Percentiles rank a stretch among this genome's conserved stretches.
Evolutionary conservation across 2,888 invertebrate species (phyloP).

Genomic region (Desoria tigrina): DNA sequence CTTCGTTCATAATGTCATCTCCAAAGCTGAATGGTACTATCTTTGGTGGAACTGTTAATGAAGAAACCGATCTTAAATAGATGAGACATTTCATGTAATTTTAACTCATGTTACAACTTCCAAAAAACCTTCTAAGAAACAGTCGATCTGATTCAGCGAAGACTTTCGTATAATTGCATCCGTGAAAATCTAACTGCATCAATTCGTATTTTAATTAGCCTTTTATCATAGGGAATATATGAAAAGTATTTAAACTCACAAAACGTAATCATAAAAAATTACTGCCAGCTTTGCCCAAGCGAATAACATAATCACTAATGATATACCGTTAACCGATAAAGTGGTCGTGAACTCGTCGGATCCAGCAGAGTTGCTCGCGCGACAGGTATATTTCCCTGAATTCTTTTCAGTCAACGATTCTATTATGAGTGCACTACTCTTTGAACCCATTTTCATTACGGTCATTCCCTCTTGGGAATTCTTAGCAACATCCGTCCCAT

Average conservation of each 20-base stretch:
- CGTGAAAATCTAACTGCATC: too few relatives aligned
- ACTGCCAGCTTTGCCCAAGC: too few relatives aligned
- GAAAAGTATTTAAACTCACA: too few relatives aligned
- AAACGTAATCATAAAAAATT: too few relatives aligned
- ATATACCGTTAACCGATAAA: conserved; percentile 60
- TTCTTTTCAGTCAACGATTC: conserved; percentile 51
- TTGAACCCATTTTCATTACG: conserved; percentile 60
- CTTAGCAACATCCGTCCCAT: conserved; percentile 54
- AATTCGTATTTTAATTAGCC: too few relatives aligned
- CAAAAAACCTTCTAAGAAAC: too few relatives aligned
- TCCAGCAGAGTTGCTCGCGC: conserved; percentile 59
- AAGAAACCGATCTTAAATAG: not conserved
- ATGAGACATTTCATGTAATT: too few relatives aligned
- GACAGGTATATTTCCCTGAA: conserved; percentile 64
- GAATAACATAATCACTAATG: conserved; percentile 65
- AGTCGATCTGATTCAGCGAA: too few relatives aligned
- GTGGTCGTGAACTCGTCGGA: conserved; percentile 60
- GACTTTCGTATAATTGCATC: too few relatives aligned
- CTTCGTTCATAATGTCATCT: conserved; percentile 42
- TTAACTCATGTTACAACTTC: too few relatives aligned
- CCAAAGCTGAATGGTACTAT: conserved; percentile 41
- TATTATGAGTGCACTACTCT: conserved; percentile 62
- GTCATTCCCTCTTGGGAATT: conserved; percentile 54
- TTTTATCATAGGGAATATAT: too few relatives aligned
- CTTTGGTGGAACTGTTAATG: conserved; percentile 34